Base-by-base conservation (phyloP, 2,888 invertebrate species). In the Sinotaia quadrata region DNA sequence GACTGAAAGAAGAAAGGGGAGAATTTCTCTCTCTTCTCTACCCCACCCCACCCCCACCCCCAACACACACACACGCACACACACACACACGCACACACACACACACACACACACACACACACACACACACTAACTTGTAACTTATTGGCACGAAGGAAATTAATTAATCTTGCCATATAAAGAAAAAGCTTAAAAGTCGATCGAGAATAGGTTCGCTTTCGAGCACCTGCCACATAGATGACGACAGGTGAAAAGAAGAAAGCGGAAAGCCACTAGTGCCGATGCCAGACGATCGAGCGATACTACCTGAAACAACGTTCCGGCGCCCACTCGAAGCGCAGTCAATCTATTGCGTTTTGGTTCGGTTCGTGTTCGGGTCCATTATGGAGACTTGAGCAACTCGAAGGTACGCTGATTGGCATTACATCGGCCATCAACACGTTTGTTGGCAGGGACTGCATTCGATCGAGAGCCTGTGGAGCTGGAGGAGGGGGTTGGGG, bases 131-230 rank as follows among this genome's bases (percentile, higher is more conserved):
- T n/a, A n/a, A n/a, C n/a, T n/a, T n/a, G n/a, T n/a, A n/a, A n/a
- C 27, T 7, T 29, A 4, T 21, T 18, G 27, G 31, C 54, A 54
- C 54, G 54, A 29, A 29, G 54, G 54, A 54, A 54, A 54, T 54
- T 54, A 54, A 54, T 54, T 54, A 54, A 54, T 54, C 54, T 54
- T 27, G 27, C 54, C 18, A 18, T 54, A 15, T 5, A 27, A 24
- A 41, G 41, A 10, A 10, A 12, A 12, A 41, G 54, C 21, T 31
- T 5, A 8, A 47, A 47, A 31, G 29, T 54, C 54, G 27, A 54
- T 54, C 10, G 4, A 5, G 54, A 54, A 54, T 54, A 29, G 54
- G 54, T 54, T 54, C 29, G 27, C 29, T 29, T 31, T 54, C 21
- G 24, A 24, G 31, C 27, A 29, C 54, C 54, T 29, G 54, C 27